Evolutionary conservation across 1,140 invertebrate species (phyloP).

Genomic region (Scaptomyza montana): DNA sequence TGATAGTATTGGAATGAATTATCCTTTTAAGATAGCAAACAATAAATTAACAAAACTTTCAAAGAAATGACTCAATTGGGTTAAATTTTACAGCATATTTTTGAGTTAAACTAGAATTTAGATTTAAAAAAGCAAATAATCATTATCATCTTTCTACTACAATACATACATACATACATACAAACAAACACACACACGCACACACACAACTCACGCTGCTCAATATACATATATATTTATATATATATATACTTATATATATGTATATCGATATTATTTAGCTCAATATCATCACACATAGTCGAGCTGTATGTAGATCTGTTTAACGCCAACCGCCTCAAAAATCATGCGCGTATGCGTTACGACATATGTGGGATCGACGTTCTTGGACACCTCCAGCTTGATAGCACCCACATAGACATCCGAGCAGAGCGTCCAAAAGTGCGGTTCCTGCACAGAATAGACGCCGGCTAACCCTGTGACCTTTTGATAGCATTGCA

Average conservation of each 20-base stretch:
- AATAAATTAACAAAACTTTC: conserved; percentile 72
- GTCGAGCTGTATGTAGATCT: conserved; percentile 96
- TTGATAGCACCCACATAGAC: conserved; percentile 96
- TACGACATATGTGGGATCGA: conserved; percentile 95
- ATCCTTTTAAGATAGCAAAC: conserved; percentile 56
- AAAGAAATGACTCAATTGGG: conserved; percentile 5
- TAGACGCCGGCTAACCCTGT: conserved; percentile 95
- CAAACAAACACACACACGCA: conserved; percentile 39
- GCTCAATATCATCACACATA: conserved; percentile 86
- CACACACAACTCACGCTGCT: conserved; percentile 38
- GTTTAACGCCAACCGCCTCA: conserved; percentile 93
- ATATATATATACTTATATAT: conserved; percentile 17
- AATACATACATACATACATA: conserved; percentile 35
- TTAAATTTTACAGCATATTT: conserved; percentile 46
- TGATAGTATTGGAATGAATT: conserved; percentile 68
- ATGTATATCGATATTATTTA: neutral
- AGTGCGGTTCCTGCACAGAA: conserved; percentile 97
- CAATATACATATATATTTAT: conserved; percentile 49
- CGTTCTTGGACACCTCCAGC: conserved; percentile 94
- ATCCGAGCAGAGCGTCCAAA: conserved; percentile 98
- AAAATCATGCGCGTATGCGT: conserved; percentile 98
- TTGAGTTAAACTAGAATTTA: conserved; percentile 54
- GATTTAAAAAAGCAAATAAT: conserved; percentile 48
- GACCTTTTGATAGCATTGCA: conserved; percentile 95
- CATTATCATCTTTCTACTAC: conserved; percentile 31